These are phyloP conservation scores for Triplophysa bombifrons DNA, from an alignment of 2,797 vertebrate species.

Conservation along the genomic window DNA sequence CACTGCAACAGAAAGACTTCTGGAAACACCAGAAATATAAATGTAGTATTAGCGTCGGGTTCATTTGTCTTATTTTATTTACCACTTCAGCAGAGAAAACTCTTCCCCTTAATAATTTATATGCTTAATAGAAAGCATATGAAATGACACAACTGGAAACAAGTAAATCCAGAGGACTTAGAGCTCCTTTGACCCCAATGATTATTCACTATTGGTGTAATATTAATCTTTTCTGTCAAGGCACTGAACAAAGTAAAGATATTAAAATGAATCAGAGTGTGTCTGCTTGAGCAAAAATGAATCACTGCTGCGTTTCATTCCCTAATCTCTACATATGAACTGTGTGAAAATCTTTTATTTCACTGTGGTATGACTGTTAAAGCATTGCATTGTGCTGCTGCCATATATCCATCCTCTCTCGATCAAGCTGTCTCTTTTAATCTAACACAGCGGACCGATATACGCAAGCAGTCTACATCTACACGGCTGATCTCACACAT, in stretches of 20 bases:
- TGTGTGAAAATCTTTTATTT: neutral
- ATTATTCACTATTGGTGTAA: conserved; percentile 5
- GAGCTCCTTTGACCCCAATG: neutral
- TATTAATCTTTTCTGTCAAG: conserved; percentile 28
- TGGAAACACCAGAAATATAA: no score
- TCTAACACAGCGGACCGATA: conserved; percentile 10
- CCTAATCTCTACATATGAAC: neutral
- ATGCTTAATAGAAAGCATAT: neutral
- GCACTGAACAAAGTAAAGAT: conserved; percentile 11
- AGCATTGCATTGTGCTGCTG: neutral
- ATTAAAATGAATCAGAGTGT: conserved; percentile 6
- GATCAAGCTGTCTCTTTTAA: conserved; percentile 28
- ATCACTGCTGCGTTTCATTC: conserved; percentile 22
- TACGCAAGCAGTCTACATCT: neutral
- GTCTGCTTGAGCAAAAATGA: conserved; percentile 24
- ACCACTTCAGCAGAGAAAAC: neutral
- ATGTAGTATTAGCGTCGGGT: no score
- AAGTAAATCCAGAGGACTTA: conserved; percentile 19
- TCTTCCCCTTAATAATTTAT: neutral
- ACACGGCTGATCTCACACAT: neutral
- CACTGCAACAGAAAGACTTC: no score
- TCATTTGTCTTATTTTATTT: no score
- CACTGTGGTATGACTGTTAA: conserved; percentile 1
- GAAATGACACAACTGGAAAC: conserved; percentile 4
- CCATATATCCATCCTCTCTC: neutral